Conservation (phyloP, 2,797 vertebrate species). For the Poeciliopsis turneri region DNA sequence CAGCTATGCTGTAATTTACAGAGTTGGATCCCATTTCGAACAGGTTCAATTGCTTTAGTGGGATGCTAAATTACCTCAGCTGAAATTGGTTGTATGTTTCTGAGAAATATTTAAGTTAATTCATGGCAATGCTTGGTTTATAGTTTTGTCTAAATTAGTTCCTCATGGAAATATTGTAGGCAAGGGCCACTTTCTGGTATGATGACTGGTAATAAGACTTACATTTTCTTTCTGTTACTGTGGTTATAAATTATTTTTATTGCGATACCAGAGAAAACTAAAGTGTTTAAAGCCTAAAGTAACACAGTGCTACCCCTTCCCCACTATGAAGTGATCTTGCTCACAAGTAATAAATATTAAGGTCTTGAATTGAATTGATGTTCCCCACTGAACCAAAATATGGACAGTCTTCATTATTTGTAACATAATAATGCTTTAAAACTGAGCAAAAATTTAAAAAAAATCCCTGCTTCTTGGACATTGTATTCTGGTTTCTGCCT, state of each 20-base stretch:
- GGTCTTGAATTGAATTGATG: background rate
- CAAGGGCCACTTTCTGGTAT: background rate
- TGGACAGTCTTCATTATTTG: background rate
- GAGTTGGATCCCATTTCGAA: background rate
- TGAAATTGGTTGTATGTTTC: background rate
- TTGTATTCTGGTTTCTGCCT: slow-evolving; percentile 31
- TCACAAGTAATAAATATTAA: background rate
- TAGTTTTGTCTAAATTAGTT: background rate
- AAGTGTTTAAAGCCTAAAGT: background rate
- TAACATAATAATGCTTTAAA: background rate
- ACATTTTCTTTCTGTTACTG: background rate
- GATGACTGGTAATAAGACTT: background rate
- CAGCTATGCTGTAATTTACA: background rate
- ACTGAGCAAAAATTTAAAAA: background rate
- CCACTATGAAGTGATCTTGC: background rate
- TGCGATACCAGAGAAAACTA: background rate
- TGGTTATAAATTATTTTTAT: background rate
- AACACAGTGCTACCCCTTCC: background rate
- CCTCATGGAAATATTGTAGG: background rate
- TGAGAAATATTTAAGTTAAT: background rate
- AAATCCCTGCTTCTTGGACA: slow-evolving; percentile 22
- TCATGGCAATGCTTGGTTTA: background rate
- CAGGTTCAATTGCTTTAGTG: background rate
- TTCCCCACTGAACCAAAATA: background rate
- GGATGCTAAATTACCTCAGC: background rate